A percentile compares a stretch with the other conserved stretches of the same genome.
Conservation (phyloP, 2,888 invertebrate genomes). For the Graphium colonna region DNA sequence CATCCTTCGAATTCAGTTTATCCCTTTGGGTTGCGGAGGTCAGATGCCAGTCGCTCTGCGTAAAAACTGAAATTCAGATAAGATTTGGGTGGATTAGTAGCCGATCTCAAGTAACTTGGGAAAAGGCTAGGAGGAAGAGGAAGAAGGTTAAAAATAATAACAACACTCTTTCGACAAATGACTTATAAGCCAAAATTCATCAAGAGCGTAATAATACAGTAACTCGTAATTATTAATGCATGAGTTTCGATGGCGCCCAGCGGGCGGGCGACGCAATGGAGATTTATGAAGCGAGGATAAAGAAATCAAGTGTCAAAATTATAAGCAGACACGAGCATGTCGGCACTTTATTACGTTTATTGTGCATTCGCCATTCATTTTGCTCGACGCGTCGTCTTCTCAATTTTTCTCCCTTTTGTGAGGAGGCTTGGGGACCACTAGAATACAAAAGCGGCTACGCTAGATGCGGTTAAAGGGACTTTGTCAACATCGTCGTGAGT, state of each 20-base stretch:
- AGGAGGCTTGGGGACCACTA: slow-evolving; percentile 45
- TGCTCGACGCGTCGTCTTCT: slow-evolving; percentile 52
- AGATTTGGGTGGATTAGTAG: no score
- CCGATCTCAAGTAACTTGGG: no score
- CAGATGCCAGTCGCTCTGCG: no score
- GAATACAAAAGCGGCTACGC: slow-evolving; percentile 42
- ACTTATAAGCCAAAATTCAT: slow-evolving; percentile 7
- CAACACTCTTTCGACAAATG: slow-evolving; percentile 4
- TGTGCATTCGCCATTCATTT: slow-evolving; percentile 53
- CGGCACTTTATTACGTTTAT: slow-evolving; percentile 37
- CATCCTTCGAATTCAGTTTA: no score
- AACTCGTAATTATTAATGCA: slow-evolving; percentile 8
- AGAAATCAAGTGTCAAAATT: slow-evolving; percentile 70
- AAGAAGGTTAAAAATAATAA: no score
- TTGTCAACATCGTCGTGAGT: slow-evolving; percentile 9
- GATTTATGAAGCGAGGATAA: slow-evolving; percentile 57
- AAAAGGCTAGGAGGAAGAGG: no score
- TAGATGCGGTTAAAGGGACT: background rate
- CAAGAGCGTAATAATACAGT: background rate
- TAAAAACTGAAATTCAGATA: no score
- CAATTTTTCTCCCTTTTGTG: slow-evolving; percentile 61
- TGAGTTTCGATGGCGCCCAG: slow-evolving; percentile 39
- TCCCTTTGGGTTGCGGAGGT: no score
- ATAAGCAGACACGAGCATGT: slow-evolving; percentile 42
- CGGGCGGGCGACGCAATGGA: slow-evolving; percentile 29